Conservation (phyloP, 2,888 invertebrate genomes). For the Sarcophaga carnaria region DNA sequence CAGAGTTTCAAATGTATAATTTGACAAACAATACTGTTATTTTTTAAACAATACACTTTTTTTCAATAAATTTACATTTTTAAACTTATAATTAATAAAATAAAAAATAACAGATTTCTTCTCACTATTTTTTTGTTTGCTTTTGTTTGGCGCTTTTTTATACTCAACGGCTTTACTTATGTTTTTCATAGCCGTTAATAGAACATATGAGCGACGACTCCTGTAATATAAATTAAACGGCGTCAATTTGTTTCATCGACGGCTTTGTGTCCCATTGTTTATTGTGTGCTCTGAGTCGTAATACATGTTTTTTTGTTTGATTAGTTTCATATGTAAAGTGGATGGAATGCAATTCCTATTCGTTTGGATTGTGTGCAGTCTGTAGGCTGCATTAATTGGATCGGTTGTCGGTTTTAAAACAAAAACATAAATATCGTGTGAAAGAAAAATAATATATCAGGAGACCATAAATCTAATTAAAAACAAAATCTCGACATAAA, state of each 20-base stretch:
- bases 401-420: conserved; percentile 13
- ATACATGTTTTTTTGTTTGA: not conserved
- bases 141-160: not conserved
- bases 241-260: not conserved
- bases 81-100: no score
- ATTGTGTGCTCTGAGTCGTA: not conserved
- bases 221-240: not conserved
- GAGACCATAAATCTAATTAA: conserved; percentile 35
- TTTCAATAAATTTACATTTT: no score
- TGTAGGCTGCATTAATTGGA: not conserved
- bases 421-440: conserved; percentile 9
- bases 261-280: not conserved
- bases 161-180: not conserved
- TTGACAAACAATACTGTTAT: no score
- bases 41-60: no score
- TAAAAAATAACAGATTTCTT: not conserved
- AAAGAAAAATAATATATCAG: not conserved
- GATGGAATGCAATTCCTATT: conserved; percentile 18
- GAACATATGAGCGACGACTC: not conserved
- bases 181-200: not conserved
- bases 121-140: not conserved
- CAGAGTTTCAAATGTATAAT: no score
- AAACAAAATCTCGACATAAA: not conserved
- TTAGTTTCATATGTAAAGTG: conserved; percentile 12
- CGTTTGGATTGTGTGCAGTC: conserved; percentile 42